Conservation (phyloP, 2,797 vertebrate species). For the Smutsia temminckii region DNA sequence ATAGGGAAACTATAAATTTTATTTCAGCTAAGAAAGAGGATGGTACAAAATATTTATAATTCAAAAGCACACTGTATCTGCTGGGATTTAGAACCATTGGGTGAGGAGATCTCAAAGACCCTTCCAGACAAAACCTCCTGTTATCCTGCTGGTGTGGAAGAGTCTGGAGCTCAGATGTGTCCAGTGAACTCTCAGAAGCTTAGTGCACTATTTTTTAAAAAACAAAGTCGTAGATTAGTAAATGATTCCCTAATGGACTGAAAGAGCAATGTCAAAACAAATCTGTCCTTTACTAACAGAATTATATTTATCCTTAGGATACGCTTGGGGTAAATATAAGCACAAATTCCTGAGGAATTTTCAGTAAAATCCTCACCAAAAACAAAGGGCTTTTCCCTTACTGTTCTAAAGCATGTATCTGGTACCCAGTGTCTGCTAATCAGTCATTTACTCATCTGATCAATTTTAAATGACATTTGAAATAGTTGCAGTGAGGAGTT, state of each 20-base stretch:
- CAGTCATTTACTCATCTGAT: background rate
- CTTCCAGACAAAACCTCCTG: background rate
- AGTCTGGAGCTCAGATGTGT: background rate
- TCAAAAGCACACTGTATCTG: background rate
- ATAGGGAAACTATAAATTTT: background rate
- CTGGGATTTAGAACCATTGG: background rate
- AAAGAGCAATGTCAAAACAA: conserved; percentile 44
- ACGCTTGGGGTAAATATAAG: background rate
- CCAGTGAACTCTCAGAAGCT: background rate
- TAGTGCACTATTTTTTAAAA: background rate
- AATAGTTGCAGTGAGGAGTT: background rate
- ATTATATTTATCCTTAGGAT: background rate
- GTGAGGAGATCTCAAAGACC: background rate
- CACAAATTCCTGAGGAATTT: conserved; percentile 7
- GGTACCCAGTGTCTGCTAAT: background rate
- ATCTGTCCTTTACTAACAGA: conserved; percentile 21
- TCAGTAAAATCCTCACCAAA: background rate
- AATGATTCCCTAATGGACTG: conserved; percentile 18
- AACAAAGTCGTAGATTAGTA: background rate
- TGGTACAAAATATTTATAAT: background rate
- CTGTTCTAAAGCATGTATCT: background rate
- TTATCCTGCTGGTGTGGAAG: background rate
- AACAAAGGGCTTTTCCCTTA: background rate
- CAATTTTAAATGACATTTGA: background rate
- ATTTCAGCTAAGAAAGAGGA: background rate